Percentiles rank a stretch among this genome's conserved stretches.
Conservation (phyloP, 2,888 invertebrate species). For the Netelia inedita region DNA sequence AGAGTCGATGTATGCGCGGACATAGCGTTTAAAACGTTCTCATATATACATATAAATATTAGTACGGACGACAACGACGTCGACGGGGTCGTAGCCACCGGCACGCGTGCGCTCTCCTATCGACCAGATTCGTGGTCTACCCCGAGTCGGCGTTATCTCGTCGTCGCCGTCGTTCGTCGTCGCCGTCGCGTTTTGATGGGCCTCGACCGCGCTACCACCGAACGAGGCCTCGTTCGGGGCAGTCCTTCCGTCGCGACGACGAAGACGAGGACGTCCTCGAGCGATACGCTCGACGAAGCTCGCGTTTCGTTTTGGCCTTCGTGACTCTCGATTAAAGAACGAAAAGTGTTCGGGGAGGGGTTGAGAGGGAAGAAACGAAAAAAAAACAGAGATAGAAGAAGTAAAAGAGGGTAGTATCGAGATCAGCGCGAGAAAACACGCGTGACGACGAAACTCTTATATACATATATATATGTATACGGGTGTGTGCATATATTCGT, state of each 20-base stretch:
- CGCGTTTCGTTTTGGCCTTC: not conserved
- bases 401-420: not conserved
- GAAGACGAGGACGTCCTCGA: slow-evolving; percentile 22
- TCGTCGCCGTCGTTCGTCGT: slow-evolving; percentile 34
- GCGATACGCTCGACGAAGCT: slow-evolving; percentile 13
- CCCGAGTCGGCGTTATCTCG: slow-evolving; percentile 11
- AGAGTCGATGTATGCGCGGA: not conserved
- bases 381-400: not conserved
- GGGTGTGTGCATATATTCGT: not conserved
- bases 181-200: not conserved
- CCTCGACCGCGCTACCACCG: slow-evolving; percentile 14
- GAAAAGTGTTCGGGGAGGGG: not conserved
- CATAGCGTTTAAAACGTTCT: not conserved
- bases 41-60: not conserved
- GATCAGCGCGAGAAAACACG: not conserved
- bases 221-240: slow-evolving; percentile 32
- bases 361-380: not conserved
- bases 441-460: not conserved
- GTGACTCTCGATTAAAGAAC: not conserved
- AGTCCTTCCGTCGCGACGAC: slow-evolving; percentile 33
- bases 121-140: slow-evolving; percentile 77
- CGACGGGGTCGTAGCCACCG: slow-evolving; percentile 61
- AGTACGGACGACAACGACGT: slow-evolving; percentile 36
- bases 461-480: not conserved
- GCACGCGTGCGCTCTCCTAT: slow-evolving; percentile 79